Evolutionary conservation across 2,888 invertebrate genomes (phyloP).

Genomic region (Hymenopus coronatus): DNA sequence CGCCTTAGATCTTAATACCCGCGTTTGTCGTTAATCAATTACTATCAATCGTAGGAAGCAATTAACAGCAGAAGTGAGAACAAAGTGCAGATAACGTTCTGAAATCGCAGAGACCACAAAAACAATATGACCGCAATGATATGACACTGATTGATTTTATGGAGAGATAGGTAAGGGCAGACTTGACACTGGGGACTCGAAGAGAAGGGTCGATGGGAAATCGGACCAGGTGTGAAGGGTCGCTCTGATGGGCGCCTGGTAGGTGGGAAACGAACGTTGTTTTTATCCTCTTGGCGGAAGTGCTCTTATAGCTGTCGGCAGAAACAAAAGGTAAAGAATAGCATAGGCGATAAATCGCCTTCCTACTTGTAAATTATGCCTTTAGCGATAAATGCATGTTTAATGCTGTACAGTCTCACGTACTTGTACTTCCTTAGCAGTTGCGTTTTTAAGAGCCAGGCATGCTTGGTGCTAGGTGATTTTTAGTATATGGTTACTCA

Average conservation of each 20-base stretch:
- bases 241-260: not conserved
- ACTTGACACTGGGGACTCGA: not conserved
- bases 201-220: slow-evolving; percentile 7
- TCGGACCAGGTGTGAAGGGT: slow-evolving; percentile 8
- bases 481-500: no score
- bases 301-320: not conserved
- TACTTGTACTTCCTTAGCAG: no score
- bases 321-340: not conserved
- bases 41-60: no score
- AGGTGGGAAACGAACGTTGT: not conserved
- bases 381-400: not conserved
- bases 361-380: not conserved
- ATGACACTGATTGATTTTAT: slow-evolving; percentile 2
- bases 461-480: no score
- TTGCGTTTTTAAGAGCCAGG: no score
- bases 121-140: slow-evolving; percentile 6
- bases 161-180: not conserved
- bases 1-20: no score
- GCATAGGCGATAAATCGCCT: not conserved
- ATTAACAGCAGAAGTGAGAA: no score
- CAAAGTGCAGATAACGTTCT: not conserved
- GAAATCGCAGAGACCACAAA: not conserved
- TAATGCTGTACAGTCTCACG: no score
- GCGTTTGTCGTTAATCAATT: no score
- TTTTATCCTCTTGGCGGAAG: not conserved